Conservation (phyloP, 1,140 invertebrate genomes). For the Papilio helenus region DNA sequence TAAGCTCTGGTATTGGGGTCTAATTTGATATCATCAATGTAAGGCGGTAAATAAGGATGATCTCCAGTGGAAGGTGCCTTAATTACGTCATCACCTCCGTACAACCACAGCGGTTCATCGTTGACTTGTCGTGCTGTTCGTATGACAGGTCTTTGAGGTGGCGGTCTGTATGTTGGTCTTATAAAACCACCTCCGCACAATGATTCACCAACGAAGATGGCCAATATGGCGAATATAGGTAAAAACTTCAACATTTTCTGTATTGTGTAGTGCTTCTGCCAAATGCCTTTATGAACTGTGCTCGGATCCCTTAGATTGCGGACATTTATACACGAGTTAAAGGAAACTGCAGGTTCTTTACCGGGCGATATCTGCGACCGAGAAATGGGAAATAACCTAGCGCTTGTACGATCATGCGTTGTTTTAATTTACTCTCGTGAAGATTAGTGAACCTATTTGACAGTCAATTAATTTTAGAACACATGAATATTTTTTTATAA, state of each 20-base stretch:
- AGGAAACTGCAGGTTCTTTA: slow-evolving; percentile 12
- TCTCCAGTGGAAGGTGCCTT: slow-evolving; percentile 56
- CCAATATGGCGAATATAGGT: neutral
- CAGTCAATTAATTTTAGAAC: neutral
- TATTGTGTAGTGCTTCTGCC: neutral
- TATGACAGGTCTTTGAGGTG: slow-evolving; percentile 44
- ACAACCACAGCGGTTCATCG: slow-evolving; percentile 59
- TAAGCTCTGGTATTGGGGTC: slow-evolving; percentile 58
- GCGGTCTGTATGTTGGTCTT: slow-evolving; percentile 56
- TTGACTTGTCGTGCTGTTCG: slow-evolving; percentile 49
- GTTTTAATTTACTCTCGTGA: neutral
- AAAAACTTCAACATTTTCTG: neutral
- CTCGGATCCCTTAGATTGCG: neutral
- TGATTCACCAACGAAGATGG: slow-evolving; percentile 45
- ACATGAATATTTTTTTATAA: neutral
- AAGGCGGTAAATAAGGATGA: slow-evolving; percentile 58
- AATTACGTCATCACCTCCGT: slow-evolving; percentile 54
- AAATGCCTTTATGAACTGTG: neutral
- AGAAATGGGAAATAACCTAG: slow-evolving; percentile 15
- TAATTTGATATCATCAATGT: slow-evolving; percentile 61
- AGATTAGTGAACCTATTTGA: neutral
- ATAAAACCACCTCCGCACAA: slow-evolving; percentile 46
- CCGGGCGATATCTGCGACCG: neutral
- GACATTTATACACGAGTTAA: neutral
- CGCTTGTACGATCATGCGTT: neutral